Base-by-base conservation (phyloP, 1,140 invertebrate species). In the Phymorhynchus buccinoides region DNA sequence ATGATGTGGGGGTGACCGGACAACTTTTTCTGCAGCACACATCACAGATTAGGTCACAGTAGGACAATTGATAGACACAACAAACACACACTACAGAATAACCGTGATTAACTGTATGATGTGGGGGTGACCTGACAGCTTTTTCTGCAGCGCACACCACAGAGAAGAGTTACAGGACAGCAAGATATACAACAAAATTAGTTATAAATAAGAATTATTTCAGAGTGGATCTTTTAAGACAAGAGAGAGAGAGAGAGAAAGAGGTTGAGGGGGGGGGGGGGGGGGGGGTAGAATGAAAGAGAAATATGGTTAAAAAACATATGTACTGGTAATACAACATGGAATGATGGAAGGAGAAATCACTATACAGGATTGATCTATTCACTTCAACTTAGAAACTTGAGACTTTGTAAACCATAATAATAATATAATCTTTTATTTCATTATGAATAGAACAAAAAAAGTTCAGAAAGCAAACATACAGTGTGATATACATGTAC, bases 1-100 rank as follows among this genome's bases (percentile, higher is more conserved):
- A 95, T 93, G 85, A 95, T 94, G 88, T 95, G 93, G 22, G 94
- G 93, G 91, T 95, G 94, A 27, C 94, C 94, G 73, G 92, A 93
- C 30, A 95, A 90, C 85, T 94, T 94, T 93, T 95, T 95, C 94
- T 94, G 82, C 75, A 14, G 30, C 37, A 37, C 41, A 83, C 12
- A 83, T 30, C 1, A 66, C 12, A 14, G 48, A 2, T 0, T 0
- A 18, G 48, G 48, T 0, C 22, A 14, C 0, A 52, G 48, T 52
- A 52, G 22, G 12, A 18, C 48, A 52, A 52, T 52, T 9, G 48
- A 79, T 27, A 52, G n/a, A 84, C 32, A 32, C 73, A 73, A 32
- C 73, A 6, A 83, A 18, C 9, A 27, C 27, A 71, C 30, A 39
- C 35, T 68, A 27, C 32, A n/a, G n/a, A n/a, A n/a, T n/a, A n/a